Base-by-base conservation (phyloP, 2,888 invertebrate species). In the Sepiola atlantica region DNA sequence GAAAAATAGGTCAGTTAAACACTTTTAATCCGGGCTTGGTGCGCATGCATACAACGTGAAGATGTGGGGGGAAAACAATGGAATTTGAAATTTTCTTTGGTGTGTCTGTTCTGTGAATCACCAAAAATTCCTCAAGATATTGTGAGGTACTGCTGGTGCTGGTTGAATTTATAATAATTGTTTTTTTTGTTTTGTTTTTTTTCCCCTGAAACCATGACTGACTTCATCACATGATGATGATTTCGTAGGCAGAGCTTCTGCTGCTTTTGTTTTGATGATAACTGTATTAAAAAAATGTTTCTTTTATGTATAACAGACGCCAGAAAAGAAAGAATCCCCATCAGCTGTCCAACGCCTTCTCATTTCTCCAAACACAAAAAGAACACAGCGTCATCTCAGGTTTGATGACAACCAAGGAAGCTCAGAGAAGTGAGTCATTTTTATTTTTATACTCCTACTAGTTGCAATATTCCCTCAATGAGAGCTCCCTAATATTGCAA, bases 391-490 rank as follows among this genome's bases (percentile, higher is more conserved):
- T 21, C 35, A 55, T 55, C 93, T 93, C 35, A 55, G 32, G 57
- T 93, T 93, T 93, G 93, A 93, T 57, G 93, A 55, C 57, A 55
- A 55, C 57, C 93, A 93, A 55, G 35, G 35, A 35, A 55, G 55
- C 35, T 93, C 57, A 55, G 93, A 93, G 21, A 93, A 93, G 93
- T 93, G 24, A 93, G 93, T 92, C n/a, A 18, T 16, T 54, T 21
- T 55, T 54, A 18, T 54, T 54, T 77, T n/a, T 45, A 45, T 45
- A 45, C 45, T 45, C 45, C 45, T 45, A 45, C 45, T 45, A 8
- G 8, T 45, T 45, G 45, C 45, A 45, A 8, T 45, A 45, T 8
- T 45, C 45, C 45, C 8, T 45, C 45, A 2, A 45, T 45, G 45
- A 8, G 45, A 45, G 45, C 4, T 45, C 45, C 2, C 8, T 45